A percentile compares a stretch with the other conserved stretches of the same genome.
Conservation (phyloP, 1,140 invertebrate genomes). For the Pseudobourletiella spinata region DNA sequence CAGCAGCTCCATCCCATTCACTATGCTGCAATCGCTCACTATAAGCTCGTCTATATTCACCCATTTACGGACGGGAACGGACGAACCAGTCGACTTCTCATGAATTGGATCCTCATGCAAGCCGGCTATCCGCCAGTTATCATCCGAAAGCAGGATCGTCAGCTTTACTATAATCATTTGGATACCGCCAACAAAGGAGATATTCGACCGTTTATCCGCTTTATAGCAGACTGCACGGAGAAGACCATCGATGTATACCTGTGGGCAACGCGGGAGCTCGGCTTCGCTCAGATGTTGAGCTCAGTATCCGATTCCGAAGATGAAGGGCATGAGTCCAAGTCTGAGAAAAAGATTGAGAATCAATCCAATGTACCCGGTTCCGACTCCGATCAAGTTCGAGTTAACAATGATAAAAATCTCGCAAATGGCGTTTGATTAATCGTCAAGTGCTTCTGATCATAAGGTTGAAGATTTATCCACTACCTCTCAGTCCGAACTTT, state of each 20-base stretch:
- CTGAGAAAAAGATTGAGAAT: too few relatives aligned
- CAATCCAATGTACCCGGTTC: too few relatives aligned
- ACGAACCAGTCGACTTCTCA: constrained; percentile 81
- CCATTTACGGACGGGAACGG: constrained; percentile 91
- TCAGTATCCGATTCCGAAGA: constrained; percentile 34
- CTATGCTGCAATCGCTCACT: constrained; percentile 59
- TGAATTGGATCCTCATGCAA: constrained; percentile 93
- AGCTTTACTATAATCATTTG: constrained; percentile 43
- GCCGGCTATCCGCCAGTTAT: constrained; percentile 95
- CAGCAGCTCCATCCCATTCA: constrained; percentile 69
- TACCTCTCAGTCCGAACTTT: too few relatives aligned
- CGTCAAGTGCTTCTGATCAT: too few relatives aligned
- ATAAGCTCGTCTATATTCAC: constrained; percentile 67
- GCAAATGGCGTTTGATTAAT: too few relatives aligned
- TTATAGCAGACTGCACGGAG: constrained; percentile 89
- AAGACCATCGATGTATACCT: constrained; percentile 85
- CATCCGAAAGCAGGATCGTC: constrained; percentile 79
- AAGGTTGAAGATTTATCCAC: too few relatives aligned
- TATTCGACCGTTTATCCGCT: constrained; percentile 83
- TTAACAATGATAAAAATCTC: too few relatives aligned
- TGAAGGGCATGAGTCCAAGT: too few relatives aligned
- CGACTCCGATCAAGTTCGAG: too few relatives aligned
- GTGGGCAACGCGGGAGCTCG: constrained; percentile 58
- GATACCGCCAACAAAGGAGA: constrained; percentile 86
- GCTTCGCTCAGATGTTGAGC: constrained; percentile 42